phyloP scores from a whole-genome alignment of 2,888 invertebrate species.

The Mesochorus sp. region DNA sequence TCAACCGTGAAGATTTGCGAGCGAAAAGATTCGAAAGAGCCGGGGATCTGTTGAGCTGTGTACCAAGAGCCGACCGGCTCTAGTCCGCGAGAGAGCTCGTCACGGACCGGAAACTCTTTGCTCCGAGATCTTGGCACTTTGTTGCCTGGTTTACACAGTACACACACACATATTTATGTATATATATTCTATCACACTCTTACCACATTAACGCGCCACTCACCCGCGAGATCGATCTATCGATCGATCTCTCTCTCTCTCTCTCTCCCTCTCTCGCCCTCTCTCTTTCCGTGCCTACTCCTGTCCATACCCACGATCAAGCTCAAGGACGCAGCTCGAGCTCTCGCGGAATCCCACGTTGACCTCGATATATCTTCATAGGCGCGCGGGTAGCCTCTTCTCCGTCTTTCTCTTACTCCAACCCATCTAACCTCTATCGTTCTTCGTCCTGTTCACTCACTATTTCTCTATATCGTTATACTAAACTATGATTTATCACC shows the following conservation, averaged over 20 bases:
- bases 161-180: neutral
- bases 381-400: constrained; percentile 30
- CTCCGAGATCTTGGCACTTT: constrained; percentile 48
- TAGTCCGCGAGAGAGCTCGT: constrained; percentile 38
- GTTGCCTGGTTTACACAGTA: constrained; percentile 20
- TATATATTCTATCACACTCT: constrained; percentile 18
- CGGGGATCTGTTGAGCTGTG: constrained; percentile 13
- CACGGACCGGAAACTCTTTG: constrained; percentile 58
- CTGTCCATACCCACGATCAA: constrained; percentile 69
- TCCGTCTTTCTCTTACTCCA: constrained; percentile 1
- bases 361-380: constrained; percentile 59
- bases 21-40: constrained; percentile 47
- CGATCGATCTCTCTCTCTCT: constrained; percentile 53
- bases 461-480: neutral
- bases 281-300: constrained; percentile 20
- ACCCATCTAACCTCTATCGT: neutral
- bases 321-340: constrained; percentile 71
- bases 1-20: constrained; percentile 54
- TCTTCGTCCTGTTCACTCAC: neutral
- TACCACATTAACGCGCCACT: constrained; percentile 53
- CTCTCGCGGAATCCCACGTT: constrained; percentile 57
- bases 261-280: no score
- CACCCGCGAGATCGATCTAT: constrained; percentile 56
- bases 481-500: no score
- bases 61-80: constrained; percentile 30